phyloP scores from a whole-genome alignment of 2,113 vertebrate genomes.

The Oncorhynchus clarkii region DNA sequence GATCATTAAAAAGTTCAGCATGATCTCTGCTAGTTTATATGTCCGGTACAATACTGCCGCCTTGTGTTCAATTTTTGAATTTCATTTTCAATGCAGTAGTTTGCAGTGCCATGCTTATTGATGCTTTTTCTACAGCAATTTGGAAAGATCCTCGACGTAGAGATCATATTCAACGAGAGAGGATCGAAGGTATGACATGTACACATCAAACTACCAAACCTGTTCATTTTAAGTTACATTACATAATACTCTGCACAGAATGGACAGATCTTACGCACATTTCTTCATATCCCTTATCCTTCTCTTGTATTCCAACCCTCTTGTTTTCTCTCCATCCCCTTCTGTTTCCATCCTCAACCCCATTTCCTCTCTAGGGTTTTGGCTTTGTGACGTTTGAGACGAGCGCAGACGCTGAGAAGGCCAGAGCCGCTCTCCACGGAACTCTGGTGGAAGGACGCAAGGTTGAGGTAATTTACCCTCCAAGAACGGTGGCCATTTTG shows the following conservation, averaged over 20 bases:
- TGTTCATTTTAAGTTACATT: neutral
- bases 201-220: neutral
- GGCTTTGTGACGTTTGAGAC: constrained; percentile 99
- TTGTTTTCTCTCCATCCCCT: neutral
- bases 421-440: constrained; percentile 97
- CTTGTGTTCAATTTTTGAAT: constrained; percentile 54
- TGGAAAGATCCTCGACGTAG: constrained; percentile 98
- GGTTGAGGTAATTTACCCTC: constrained; percentile 85
- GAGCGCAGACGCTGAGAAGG: constrained; percentile 94
- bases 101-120: constrained; percentile 4
- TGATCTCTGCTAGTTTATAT: constrained; percentile 37
- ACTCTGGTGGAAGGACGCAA: constrained; percentile 99
- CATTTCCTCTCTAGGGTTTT: constrained; percentile 83
- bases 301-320: neutral
- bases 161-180: constrained; percentile 99
- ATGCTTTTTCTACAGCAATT: constrained; percentile 85
- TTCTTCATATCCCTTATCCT: neutral
- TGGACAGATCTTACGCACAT: neutral
- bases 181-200: constrained; percentile 91
- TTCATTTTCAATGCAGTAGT: neutral
- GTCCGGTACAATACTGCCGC: constrained; percentile 64
- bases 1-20: constrained; percentile 21
- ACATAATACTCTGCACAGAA: neutral
- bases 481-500: constrained; percentile 43
- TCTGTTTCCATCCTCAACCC: constrained; percentile 1